A percentile compares a stretch with the other conserved stretches of the same genome.
Conservation (phyloP, 2,797 vertebrate species). For the Labeo calbasu region DNA sequence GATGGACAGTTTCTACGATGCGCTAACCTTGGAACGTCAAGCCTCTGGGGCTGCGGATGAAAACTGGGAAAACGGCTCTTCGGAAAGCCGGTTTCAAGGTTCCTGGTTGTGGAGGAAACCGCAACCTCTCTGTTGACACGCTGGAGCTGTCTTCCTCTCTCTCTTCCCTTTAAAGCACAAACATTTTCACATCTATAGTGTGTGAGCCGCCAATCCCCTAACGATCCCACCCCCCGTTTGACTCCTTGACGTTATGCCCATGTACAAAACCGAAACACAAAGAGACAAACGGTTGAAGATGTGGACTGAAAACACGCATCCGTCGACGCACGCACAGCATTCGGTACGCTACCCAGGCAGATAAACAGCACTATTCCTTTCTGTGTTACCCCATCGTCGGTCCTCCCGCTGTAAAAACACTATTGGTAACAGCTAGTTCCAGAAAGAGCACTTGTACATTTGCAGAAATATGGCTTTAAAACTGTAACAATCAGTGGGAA, state of each 20-base stretch:
- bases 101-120: constrained; percentile 4
- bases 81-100: constrained; percentile 25
- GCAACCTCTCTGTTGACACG: constrained; percentile 17
- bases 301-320: constrained; percentile 35
- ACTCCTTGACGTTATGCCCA: constrained; percentile 31
- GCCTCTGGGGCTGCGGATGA: constrained; percentile 22
- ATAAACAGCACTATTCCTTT: constrained; percentile 42
- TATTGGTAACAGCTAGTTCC: constrained; percentile 83
- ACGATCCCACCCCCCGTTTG: constrained; percentile 24
- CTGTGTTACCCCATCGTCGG: constrained; percentile 46
- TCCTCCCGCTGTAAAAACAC: constrained; percentile 65
- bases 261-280: constrained; percentile 48
- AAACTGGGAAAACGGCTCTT: constrained; percentile 22
- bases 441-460: constrained; percentile 84
- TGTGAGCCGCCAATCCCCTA: constrained; percentile 59
- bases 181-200: constrained; percentile 61
- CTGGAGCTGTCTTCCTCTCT: constrained; percentile 13
- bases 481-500: constrained; percentile 72
- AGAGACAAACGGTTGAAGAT: constrained; percentile 51
- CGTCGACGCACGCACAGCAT: constrained; percentile 66
- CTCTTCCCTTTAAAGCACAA: constrained; percentile 68
- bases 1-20: constrained; percentile 20
- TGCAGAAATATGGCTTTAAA: constrained; percentile 83
- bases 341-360: constrained; percentile 65
- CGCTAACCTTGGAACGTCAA: constrained; percentile 34